Conservation (phyloP, 2,888 invertebrate species). For the Melieria omissa region DNA sequence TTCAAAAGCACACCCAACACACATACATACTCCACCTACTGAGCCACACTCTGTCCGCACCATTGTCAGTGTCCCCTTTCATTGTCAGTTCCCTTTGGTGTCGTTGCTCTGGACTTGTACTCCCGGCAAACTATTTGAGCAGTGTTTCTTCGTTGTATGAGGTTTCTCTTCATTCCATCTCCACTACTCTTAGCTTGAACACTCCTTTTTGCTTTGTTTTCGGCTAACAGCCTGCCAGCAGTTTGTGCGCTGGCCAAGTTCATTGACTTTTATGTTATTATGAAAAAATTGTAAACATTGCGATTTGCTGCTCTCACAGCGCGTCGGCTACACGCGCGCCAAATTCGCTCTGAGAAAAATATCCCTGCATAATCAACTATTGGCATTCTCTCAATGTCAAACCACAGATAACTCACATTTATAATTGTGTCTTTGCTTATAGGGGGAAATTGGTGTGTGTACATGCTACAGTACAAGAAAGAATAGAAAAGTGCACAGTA, state of each 20-base stretch:
- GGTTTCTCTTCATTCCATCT: neutral
- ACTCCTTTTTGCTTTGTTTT: constrained; percentile 9
- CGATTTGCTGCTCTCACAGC: constrained; percentile 9
- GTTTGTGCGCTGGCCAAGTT: constrained; percentile 26
- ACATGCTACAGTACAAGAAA: too few species aligned
- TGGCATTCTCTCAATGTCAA: too few species aligned
- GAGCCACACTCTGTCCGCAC: neutral
- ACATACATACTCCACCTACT: neutral
- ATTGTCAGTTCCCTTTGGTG: neutral
- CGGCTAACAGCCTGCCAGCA: neutral
- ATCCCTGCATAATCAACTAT: too few species aligned
- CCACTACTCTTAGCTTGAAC: neutral
- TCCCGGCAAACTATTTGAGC: too few species aligned
- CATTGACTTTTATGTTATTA: constrained; percentile 34
- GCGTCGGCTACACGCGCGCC: too few species aligned
- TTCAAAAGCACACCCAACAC: constrained; percentile 30
- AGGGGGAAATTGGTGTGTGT: too few species aligned
- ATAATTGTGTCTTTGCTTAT: too few species aligned
- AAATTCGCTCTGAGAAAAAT: too few species aligned
- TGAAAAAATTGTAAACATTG: constrained; percentile 34
- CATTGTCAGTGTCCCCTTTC: neutral
- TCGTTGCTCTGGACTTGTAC: too few species aligned
- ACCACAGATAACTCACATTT: too few species aligned
- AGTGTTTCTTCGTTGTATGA: neutral
- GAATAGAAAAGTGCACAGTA: too few species aligned